phyloP scores from a whole-genome alignment of 2,888 invertebrate species.

The Mylabris sibirica region DNA sequence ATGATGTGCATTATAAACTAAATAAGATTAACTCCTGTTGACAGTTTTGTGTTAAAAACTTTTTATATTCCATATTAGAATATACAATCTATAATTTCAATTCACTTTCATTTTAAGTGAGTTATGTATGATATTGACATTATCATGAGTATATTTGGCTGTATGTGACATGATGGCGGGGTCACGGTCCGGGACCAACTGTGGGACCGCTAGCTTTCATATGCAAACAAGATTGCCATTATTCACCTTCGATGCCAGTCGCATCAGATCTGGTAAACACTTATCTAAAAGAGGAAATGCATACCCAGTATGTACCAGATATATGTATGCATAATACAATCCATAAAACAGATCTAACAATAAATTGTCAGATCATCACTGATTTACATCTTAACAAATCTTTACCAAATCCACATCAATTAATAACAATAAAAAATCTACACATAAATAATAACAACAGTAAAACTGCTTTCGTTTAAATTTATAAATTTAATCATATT shows the following conservation, averaged over 20 bases:
- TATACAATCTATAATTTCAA: slow-evolving; percentile 46
- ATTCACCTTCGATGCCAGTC: slow-evolving; percentile 56
- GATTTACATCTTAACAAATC: slow-evolving; percentile 17
- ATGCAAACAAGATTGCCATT: slow-evolving; percentile 60
- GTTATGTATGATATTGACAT: slow-evolving; percentile 44
- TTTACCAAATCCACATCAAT: slow-evolving; percentile 9
- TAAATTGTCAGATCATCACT: slow-evolving; percentile 27
- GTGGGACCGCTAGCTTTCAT: slow-evolving; percentile 53
- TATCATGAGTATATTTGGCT: slow-evolving; percentile 47
- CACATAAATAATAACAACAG: neutral
- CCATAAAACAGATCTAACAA: slow-evolving; percentile 23
- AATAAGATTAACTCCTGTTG: slow-evolving; percentile 27
- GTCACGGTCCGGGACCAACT: slow-evolving; percentile 38
- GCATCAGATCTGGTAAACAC: slow-evolving; percentile 47
- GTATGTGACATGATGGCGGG: slow-evolving; percentile 49
- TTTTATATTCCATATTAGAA: slow-evolving; percentile 34
- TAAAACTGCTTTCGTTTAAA: neutral
- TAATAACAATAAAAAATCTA: neutral
- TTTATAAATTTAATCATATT: neutral
- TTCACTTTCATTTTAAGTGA: slow-evolving; percentile 44
- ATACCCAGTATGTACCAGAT: slow-evolving; percentile 25
- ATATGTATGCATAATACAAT: slow-evolving; percentile 26
- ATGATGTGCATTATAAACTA: slow-evolving; percentile 38
- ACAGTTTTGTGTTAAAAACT: slow-evolving; percentile 5
- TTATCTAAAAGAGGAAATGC: slow-evolving; percentile 43